phyloP scores from a whole-genome alignment of 2,797 vertebrate species.

The Rhinoraja longicauda region DNA sequence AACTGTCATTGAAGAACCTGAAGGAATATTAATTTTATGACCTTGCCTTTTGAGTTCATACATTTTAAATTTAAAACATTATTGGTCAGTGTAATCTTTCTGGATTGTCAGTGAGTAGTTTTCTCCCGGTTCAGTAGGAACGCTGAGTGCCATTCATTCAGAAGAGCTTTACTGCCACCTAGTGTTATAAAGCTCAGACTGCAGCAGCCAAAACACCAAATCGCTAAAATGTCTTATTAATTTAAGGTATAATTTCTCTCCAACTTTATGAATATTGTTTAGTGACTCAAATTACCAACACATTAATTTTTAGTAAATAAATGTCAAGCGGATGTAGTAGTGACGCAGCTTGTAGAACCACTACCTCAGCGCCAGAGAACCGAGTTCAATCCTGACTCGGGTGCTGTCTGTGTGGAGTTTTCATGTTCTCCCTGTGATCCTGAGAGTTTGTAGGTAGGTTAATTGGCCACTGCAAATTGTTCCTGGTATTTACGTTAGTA shows the following conservation, averaged over 20 bases:
- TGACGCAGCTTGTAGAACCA: too few species aligned
- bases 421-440: too few species aligned
- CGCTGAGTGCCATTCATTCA: not conserved
- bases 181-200: not conserved
- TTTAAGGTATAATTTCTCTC: not conserved
- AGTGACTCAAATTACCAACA: not conserved
- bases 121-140: not conserved
- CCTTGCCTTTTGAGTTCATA: not conserved
- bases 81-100: not conserved
- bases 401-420: too few species aligned
- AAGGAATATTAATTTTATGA: not conserved
- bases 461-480: too few species aligned
- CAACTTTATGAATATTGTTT: not conserved
- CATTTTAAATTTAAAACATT: not conserved
- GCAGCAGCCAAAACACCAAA: not conserved
- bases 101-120: not conserved
- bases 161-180: constrained; percentile 17
- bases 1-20: not conserved
- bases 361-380: too few species aligned
- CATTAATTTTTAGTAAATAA: not conserved
- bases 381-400: too few species aligned
- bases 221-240: too few species aligned
- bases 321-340: too few species aligned
- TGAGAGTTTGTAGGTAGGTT: too few species aligned
- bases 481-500: too few species aligned